These are phyloP conservation scores for Cheilosia soror DNA, from an alignment of 2,888 invertebrate genomes.

Conservation along the genomic window DNA sequence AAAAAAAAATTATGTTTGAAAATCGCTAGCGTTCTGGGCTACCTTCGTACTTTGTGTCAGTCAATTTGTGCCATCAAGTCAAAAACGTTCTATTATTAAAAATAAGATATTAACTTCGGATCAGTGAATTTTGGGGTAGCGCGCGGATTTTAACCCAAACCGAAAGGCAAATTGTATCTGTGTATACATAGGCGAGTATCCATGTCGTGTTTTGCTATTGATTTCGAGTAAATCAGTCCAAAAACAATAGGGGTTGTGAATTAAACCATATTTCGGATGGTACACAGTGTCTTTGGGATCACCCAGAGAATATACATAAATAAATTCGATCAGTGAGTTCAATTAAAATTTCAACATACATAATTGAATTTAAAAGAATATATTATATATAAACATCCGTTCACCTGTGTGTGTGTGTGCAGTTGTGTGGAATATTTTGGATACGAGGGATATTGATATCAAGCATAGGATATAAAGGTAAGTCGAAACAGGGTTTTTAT, in stretches of 20 bases:
- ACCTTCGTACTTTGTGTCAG: slow-evolving; percentile 13
- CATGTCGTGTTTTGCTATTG: slow-evolving; percentile 47
- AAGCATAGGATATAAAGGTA: slow-evolving; percentile 15
- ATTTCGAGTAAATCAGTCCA: slow-evolving; percentile 19
- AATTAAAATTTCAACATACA: slow-evolving; percentile 43
- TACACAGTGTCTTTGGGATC: slow-evolving; percentile 22
- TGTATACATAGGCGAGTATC: slow-evolving; percentile 38
- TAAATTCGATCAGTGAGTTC: slow-evolving; percentile 33
- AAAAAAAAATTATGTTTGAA: slow-evolving; percentile 35
- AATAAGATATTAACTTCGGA: slow-evolving; percentile 65
- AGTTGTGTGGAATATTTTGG: slow-evolving; percentile 44
- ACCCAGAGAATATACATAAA: slow-evolving; percentile 28
- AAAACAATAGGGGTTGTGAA: slow-evolving; percentile 42
- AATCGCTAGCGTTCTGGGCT: not conserved
- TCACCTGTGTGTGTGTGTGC: slow-evolving; percentile 14
- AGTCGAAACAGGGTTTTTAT: not conserved
- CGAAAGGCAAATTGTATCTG: slow-evolving; percentile 35
- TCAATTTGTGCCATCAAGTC: slow-evolving; percentile 45
- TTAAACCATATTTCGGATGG: slow-evolving; percentile 25
- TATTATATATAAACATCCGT: not conserved
- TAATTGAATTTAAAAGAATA: slow-evolving; percentile 19
- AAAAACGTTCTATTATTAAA: slow-evolving; percentile 71
- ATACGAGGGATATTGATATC: slow-evolving; percentile 14
- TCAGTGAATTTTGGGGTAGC: slow-evolving; percentile 71
- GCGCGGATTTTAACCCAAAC: slow-evolving; percentile 50